Evolutionary conservation across 2,113 vertebrate genomes (phyloP).

Genomic region (Myotis lucifugus): DNA sequence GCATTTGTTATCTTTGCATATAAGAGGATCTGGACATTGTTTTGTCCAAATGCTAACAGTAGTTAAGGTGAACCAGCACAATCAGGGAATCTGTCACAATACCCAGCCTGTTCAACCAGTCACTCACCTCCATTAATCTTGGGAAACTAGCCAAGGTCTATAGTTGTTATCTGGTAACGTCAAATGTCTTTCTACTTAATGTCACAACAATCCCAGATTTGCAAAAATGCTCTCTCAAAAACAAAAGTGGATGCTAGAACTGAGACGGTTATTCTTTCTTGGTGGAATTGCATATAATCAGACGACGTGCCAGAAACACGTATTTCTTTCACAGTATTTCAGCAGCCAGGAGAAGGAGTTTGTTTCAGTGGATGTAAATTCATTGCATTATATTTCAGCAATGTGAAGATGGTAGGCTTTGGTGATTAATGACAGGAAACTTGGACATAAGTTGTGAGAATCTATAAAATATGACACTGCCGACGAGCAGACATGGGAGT

Average conservation of each 20-base stretch:
- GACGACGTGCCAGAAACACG: constrained; percentile 14
- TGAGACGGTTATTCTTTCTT: background rate
- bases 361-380: background rate
- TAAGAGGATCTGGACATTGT: background rate
- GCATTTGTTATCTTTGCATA: background rate
- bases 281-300: background rate
- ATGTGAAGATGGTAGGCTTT: constrained; percentile 10
- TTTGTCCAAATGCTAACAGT: constrained; percentile 31
- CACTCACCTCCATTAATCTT: background rate
- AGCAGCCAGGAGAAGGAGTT: background rate
- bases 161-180: constrained; percentile 4
- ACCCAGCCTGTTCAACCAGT: background rate
- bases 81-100: background rate
- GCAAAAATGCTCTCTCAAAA: background rate
- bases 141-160: background rate
- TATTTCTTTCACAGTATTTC: background rate
- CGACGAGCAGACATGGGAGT: background rate
- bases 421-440: constrained; percentile 22
- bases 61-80: background rate
- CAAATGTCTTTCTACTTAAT: constrained; percentile 31
- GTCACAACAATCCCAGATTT: background rate
- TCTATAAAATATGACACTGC: background rate
- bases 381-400: constrained; percentile 7
- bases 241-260: background rate
- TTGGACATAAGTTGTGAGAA: background rate